A percentile compares a stretch with the other conserved stretches of the same genome.
phyloP scores from a whole-genome alignment of 2,797 vertebrate species.

The Helostoma temminkii region DNA sequence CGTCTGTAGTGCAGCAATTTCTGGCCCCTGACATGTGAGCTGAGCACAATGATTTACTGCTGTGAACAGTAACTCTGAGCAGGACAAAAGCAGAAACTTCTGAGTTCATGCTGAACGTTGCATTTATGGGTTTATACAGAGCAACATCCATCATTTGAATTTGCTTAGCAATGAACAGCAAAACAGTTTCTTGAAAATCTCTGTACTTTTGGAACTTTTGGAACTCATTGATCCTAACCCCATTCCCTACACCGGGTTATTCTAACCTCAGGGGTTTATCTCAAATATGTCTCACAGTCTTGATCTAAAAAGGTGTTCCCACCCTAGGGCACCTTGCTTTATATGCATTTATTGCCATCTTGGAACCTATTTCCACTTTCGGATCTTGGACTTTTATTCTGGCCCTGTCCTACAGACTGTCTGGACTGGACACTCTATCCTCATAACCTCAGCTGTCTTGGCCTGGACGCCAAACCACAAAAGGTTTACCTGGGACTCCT shows the following conservation, averaged over 20 bases:
- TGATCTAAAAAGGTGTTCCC: not conserved
- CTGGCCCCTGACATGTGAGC: conserved; percentile 6
- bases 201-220: too few relatives aligned
- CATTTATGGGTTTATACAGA: not conserved
- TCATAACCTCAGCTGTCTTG: not conserved
- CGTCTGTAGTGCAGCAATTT: not conserved
- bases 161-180: not conserved
- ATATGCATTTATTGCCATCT: not conserved
- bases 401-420: too few relatives aligned
- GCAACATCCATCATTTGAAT: not conserved
- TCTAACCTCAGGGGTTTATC: not conserved
- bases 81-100: not conserved
- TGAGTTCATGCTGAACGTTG: not conserved
- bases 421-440: not conserved
- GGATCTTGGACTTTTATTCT: not conserved
- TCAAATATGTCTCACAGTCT: not conserved
- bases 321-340: not conserved
- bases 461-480: not conserved
- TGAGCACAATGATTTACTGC: conserved; percentile 10
- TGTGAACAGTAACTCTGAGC: not conserved
- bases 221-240: not conserved
- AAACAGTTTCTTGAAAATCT: not conserved
- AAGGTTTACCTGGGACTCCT: not conserved
- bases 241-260: not conserved
- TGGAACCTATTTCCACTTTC: not conserved